Base-by-base conservation (phyloP, 2,888 invertebrate species). In the Oscheius sp. region DNA sequence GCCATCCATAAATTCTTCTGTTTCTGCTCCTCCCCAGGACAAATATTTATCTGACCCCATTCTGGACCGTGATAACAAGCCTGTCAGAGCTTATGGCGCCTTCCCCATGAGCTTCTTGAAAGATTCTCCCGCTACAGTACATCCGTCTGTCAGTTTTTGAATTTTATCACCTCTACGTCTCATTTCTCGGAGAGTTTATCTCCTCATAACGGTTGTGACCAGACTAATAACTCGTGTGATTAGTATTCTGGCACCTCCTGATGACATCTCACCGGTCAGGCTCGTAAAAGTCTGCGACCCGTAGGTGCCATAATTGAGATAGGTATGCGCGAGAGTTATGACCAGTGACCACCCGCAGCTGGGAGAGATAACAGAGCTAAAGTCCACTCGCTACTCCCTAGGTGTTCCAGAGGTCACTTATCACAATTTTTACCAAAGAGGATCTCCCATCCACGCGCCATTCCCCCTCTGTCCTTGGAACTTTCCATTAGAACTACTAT, bases 261-360 rank as follows among this genome's bases (percentile, higher is more conserved):
- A 63, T 63, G 63, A 21, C 29, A 47, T 47, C 47, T 63, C 62
- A 37, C 42, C 42, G 42, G 42, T 42, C 42, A 13, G 63, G 29
- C 63, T 68, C 68, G 68, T 68, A 68, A 68, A 68, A 48, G n/a
- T 33, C 35, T 42, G 62, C 50, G 42, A 42, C 42, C 42, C 13
- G 68, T 21, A 68, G 55, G 68, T 55, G 68, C 68, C 68, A 68
- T 68, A 68, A 68, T 68, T 68, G 53, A 68, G 68, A 68, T 68
- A 68, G 51, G 55, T 55, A 48, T 11, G 60, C 21, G 65, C 21
- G 35, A 68, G 68, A 68, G 68, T 68, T 68, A 68, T 53, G 68
- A 68, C 53, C 55, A 21, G 21, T 5, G 68, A 42, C 68, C 68
- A 68, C 68, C 68, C 68, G 68, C 68, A 68, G 63, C 63, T 63